Conservation (phyloP, 2,888 invertebrate genomes). For the Agonum fuliginosum region DNA sequence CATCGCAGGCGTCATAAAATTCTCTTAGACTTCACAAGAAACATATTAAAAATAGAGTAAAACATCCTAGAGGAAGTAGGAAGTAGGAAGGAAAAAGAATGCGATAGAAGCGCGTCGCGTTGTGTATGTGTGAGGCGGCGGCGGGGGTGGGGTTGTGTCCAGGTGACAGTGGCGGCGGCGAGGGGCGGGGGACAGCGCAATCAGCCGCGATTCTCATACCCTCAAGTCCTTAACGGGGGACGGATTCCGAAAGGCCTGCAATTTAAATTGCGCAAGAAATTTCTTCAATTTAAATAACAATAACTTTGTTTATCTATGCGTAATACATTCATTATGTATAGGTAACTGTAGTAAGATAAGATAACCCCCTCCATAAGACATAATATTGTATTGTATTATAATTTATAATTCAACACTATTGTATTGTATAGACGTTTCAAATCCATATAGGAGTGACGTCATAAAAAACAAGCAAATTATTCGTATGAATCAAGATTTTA, state of each 20-base stretch:
- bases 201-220: slow-evolving; percentile 18
- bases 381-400: too few relatives aligned
- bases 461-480: too few relatives aligned
- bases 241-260: slow-evolving; percentile 25
- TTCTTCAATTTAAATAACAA: too few relatives aligned
- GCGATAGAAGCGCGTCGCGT: background rate
- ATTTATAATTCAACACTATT: too few relatives aligned
- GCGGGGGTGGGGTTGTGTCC: background rate
- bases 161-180: slow-evolving; percentile 40
- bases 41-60: slow-evolving; percentile 50
- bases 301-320: background rate
- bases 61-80: background rate
- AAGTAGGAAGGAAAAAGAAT: slow-evolving; percentile 40
- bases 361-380: too few relatives aligned
- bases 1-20: slow-evolving; percentile 54
- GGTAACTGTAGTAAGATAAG: too few relatives aligned
- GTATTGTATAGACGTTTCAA: too few relatives aligned
- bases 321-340: background rate
- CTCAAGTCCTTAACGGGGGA: background rate
- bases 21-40: slow-evolving; percentile 45
- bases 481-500: too few relatives aligned
- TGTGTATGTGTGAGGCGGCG: background rate
- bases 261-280: background rate
- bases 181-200: slow-evolving; percentile 2
- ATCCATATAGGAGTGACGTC: too few relatives aligned